Evolutionary conservation across 2,888 invertebrate genomes (phyloP).

Genomic region (Phaonia tiefii): DNA sequence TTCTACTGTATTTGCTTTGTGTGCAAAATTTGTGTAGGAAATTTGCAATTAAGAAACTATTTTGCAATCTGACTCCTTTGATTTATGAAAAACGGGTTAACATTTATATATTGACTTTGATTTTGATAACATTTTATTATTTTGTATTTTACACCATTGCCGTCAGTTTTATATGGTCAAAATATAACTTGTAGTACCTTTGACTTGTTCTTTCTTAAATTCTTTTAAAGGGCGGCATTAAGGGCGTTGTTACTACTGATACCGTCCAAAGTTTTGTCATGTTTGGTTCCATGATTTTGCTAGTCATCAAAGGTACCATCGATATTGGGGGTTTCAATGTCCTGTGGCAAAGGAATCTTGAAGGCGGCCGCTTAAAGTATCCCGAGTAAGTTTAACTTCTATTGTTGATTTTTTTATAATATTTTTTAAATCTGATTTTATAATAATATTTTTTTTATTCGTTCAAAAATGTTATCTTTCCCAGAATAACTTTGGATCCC

Average conservation of each 20-base stretch:
- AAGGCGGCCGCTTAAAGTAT: conserved; percentile 86
- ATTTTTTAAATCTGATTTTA: neutral
- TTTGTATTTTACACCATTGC: too few species aligned
- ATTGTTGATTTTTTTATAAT: too few species aligned
- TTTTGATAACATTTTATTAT: too few species aligned
- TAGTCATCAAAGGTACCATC: conserved; percentile 87
- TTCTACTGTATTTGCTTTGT: too few species aligned
- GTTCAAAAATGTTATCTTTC: conserved; percentile 50
- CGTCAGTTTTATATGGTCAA: too few species aligned
- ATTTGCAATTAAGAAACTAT: too few species aligned
- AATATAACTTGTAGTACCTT: too few species aligned
- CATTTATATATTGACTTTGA: too few species aligned
- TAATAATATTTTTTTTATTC: neutral
- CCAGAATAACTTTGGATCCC: conserved; percentile 89
- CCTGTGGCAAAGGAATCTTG: conserved; percentile 85
- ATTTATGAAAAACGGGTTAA: too few species aligned
- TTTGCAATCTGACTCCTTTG: too few species aligned
- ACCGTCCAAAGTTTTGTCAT: conserved; percentile 89
- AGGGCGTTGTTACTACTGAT: conserved; percentile 91
- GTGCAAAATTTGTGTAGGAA: too few species aligned
- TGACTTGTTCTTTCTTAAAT: too few species aligned
- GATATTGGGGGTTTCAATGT: conserved; percentile 86
- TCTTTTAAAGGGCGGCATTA: conserved; percentile 85
- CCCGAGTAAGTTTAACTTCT: conserved; percentile 84
- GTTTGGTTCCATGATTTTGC: conserved; percentile 87